Evolutionary conservation across 2,888 invertebrate genomes (phyloP), one percentile per base, ranked within the genome.

Genomic region (Cantharis nigra): DNA sequence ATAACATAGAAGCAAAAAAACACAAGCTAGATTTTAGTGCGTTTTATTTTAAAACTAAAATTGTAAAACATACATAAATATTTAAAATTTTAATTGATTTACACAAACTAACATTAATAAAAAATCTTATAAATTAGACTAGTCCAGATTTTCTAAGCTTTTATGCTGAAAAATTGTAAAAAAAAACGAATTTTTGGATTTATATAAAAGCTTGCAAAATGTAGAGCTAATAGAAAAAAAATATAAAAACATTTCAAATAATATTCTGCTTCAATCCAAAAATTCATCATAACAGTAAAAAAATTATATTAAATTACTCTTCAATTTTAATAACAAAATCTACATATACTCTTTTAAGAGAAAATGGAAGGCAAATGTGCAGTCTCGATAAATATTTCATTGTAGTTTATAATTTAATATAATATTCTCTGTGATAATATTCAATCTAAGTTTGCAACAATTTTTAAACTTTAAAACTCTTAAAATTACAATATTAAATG

Each of bases 331-430:
- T 49, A 49, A n/a, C 49, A 75, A 78, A 74, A 63, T 78, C 72
- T 16, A 16, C 16, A 1, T 79, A 81, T 79, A 81, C 82, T 76
- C 81, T 82, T 78, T 78, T 76, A 82, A 82, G 81, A 83, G 82
- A 82, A 84, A 85, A 85, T 87, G 86, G 86, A 87, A 87, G 87
- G 87, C 86, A 86, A 85, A 85, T 79, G 85, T 86, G 86, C 86
- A 87, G 87, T 87, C 86, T 86, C 85, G 83, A 83, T 81, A 81
- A 79, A 77, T 72, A 79, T 75, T 78, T 81, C 75, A 63, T 76
- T 49, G 49, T 49, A 49, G n/a, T 49, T 49, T 49, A 49, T 49
- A 49, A 9, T n/a, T 49, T n/a, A 49, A 49, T 49, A 49, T 20
- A 20, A 16, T 5, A 49, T 49, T 49, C 7, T n/a, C 7, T n/a